Conservation (phyloP, 1,140 invertebrate genomes). For the Caenorhabditis briggsae region DNA sequence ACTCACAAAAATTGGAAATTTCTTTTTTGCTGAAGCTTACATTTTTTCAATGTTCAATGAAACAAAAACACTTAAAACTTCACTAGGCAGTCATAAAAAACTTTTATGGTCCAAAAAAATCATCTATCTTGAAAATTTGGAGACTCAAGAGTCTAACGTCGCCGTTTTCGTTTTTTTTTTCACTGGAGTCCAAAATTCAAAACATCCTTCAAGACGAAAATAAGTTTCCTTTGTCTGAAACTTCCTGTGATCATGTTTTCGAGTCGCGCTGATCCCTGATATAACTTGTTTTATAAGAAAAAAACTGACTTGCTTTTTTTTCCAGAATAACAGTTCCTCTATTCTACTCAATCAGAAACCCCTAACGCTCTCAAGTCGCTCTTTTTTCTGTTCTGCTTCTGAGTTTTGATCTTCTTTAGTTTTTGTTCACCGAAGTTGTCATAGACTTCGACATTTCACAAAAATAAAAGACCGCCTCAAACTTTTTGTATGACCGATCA, state of each 20-base stretch:
- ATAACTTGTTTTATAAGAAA: not conserved
- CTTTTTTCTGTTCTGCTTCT: too few species aligned
- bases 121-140: not conserved
- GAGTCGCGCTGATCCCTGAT: not conserved
- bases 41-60: too few species aligned
- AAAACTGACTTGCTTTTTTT: not conserved
- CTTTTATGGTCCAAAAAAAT: not conserved
- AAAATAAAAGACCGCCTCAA: not conserved
- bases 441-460: not conserved
- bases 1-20: not conserved
- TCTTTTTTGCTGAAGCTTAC: not conserved
- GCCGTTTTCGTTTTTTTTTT: too few species aligned
- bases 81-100: too few species aligned
- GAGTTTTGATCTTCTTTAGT: not conserved
- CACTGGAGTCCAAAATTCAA: not conserved
- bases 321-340: too few species aligned
- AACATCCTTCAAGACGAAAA: not conserved
- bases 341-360: too few species aligned
- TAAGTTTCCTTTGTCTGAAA: constrained; percentile 1
- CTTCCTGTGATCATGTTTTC: not conserved
- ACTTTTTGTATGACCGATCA: not conserved
- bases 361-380: too few species aligned
- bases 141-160: too few species aligned
- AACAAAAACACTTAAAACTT: too few species aligned
- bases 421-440: not conserved